Evolutionary conservation across 1,140 invertebrate species (phyloP).

Genomic region (Euglossa dilemma): DNA sequence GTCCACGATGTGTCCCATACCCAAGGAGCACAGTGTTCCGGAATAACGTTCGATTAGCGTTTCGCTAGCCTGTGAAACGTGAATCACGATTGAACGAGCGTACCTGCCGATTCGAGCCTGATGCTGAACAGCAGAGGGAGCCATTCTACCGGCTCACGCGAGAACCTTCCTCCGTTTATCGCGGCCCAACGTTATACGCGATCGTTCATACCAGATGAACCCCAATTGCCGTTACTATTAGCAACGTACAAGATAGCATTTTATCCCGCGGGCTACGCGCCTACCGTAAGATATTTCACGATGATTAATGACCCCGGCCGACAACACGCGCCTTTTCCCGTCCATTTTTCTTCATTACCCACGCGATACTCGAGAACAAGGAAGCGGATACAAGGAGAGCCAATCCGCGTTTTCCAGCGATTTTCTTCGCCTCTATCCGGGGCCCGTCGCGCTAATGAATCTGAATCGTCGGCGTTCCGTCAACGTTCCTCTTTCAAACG

Average conservation of each 20-base stretch:
- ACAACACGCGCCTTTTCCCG: background rate
- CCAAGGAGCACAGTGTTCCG: background rate
- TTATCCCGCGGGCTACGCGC: background rate
- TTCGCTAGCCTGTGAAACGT: slow-evolving; percentile 48
- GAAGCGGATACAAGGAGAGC: slow-evolving; percentile 19
- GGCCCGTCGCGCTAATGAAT: background rate
- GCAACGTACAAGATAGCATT: slow-evolving; percentile 42
- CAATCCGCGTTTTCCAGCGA: background rate
- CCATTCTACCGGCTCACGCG: slow-evolving; percentile 24
- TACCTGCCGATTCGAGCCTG: slow-evolving; percentile 36
- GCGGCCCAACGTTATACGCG: slow-evolving; percentile 31
- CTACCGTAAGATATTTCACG: slow-evolving; percentile 46
- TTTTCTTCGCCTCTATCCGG: no score
- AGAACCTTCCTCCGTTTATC: slow-evolving; percentile 48
- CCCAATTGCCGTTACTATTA: slow-evolving; percentile 49
- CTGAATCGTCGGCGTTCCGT: background rate
- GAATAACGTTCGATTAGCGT: slow-evolving; percentile 51
- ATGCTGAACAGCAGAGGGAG: background rate
- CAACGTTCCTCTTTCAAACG: background rate
- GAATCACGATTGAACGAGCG: slow-evolving; percentile 51
- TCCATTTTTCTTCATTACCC: slow-evolving; percentile 50
- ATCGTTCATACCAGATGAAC: slow-evolving; percentile 49
- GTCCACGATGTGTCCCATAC: background rate
- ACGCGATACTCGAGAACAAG: slow-evolving; percentile 33
- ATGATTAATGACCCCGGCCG: slow-evolving; percentile 52